A percentile compares a stretch with the other conserved stretches of the same genome.
These are phyloP conservation scores for Papilio polytes DNA, from an alignment of 1,140 invertebrate species.

Conservation along the genomic window DNA sequence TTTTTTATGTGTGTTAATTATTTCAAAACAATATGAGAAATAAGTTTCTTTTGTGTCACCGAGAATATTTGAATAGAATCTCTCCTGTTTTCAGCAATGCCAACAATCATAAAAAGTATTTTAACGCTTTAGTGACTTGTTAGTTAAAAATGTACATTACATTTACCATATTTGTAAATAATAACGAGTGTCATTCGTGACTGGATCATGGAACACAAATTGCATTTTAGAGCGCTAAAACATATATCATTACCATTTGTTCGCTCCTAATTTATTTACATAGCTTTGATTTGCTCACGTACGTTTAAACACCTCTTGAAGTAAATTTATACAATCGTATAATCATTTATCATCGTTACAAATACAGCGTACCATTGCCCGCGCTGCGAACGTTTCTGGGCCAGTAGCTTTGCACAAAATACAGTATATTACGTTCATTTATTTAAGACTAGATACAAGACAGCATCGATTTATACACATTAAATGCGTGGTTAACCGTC, in stretches of 20 bases:
- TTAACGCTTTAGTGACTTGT: neutral
- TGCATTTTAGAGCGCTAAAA: constrained; percentile 7
- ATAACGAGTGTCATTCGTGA: neutral
- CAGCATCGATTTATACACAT: constrained; percentile 33
- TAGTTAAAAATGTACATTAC: neutral
- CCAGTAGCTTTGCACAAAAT: constrained; percentile 33
- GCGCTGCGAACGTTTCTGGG: constrained; percentile 27
- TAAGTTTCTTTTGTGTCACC: too few relatives aligned
- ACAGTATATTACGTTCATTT: constrained; percentile 19
- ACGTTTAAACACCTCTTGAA: constrained; percentile 33
- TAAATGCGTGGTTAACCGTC: constrained; percentile 17
- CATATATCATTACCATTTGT: constrained; percentile 29
- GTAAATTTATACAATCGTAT: constrained; percentile 32
- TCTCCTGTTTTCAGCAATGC: neutral
- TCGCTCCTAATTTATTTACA: constrained; percentile 36
- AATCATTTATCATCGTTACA: constrained; percentile 37
- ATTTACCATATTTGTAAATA: constrained; percentile 19
- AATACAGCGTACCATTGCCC: neutral
- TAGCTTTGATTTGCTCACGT: neutral
- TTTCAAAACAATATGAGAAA: too few relatives aligned
- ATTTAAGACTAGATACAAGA: constrained; percentile 20
- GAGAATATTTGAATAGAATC: too few relatives aligned
- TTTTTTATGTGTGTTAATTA: too few relatives aligned
- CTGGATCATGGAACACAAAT: neutral
- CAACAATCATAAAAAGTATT: neutral